These are phyloP conservation scores for Anguilla japonica DNA, from an alignment of 2,113 vertebrate genomes.

Conservation along the genomic window DNA sequence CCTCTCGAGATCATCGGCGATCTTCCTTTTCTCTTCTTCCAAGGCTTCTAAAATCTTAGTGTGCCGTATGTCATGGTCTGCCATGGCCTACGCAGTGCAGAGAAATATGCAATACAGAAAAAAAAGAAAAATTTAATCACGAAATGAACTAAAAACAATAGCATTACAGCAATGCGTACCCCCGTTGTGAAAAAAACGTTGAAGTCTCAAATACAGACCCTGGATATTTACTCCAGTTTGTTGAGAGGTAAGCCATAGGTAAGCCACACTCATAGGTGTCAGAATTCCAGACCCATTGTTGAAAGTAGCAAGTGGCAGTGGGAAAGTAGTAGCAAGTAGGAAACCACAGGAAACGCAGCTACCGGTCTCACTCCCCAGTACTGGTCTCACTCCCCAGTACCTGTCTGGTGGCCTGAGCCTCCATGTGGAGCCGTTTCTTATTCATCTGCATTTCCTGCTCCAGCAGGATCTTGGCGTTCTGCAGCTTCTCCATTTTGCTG, in stretches of 20 bases:
- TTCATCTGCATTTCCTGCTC: conserved; percentile 79
- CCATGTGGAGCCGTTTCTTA: conserved; percentile 83
- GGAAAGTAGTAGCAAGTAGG: too few species aligned
- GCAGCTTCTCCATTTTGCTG: conserved; percentile 80
- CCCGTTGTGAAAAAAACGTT: not conserved
- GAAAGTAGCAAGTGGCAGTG: too few species aligned
- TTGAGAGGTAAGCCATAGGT: not conserved
- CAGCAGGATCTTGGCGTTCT: conserved; percentile 77
- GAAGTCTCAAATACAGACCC: not conserved
- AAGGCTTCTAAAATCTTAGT: conserved; percentile 87
- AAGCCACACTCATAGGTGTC: not conserved
- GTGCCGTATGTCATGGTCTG: conserved; percentile 82
- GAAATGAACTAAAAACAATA: not conserved
- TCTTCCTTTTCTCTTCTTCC: conserved; percentile 89
- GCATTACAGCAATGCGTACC: not conserved
- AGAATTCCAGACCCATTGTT: not conserved
- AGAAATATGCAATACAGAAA: not conserved
- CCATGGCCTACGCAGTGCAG: conserved; percentile 73
- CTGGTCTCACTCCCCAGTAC: conserved; percentile 57
- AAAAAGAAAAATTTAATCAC: not conserved
- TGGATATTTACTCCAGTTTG: not conserved
- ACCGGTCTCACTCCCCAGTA: conserved; percentile 31
- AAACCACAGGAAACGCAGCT: too few species aligned
- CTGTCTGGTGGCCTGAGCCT: conserved; percentile 81
- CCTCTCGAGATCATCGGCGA: conserved; percentile 78